Percentiles rank a stretch among this genome's conserved stretches.
Conservation (phyloP, 2,113 vertebrate species). For the Phrynosoma platyrhinos region DNA sequence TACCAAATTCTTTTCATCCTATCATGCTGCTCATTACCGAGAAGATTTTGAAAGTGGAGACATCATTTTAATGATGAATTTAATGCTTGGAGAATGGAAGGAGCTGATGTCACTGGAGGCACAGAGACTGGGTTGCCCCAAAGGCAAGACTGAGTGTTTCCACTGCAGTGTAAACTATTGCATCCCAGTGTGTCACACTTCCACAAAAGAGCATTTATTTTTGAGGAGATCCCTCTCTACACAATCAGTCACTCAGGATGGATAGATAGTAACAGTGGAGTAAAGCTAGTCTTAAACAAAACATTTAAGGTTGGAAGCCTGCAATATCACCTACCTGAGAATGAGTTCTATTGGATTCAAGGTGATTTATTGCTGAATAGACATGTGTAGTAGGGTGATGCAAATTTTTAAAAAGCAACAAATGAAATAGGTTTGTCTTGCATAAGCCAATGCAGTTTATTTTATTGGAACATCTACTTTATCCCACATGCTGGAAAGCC, state of each 20-base stretch:
- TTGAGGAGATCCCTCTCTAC: not conserved
- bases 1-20: slow-evolving; percentile 67
- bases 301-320: slow-evolving; percentile 9
- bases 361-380: too few relatives aligned
- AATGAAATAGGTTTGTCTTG: not conserved
- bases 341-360: not conserved
- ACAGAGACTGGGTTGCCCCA: slow-evolving; percentile 43
- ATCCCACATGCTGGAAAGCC: not conserved
- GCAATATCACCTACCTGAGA: too few relatives aligned
- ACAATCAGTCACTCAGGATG: not conserved
- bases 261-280: not conserved
- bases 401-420: slow-evolving; percentile 16
- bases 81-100: slow-evolving; percentile 57
- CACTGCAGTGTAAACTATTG: not conserved
- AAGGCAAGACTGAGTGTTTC: slow-evolving; percentile 29
- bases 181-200: slow-evolving; percentile 11
- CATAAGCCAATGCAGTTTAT: not conserved
- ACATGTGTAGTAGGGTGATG: not conserved
- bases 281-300: not conserved
- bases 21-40: slow-evolving; percentile 42
- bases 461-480: not conserved
- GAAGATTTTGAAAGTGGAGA: slow-evolving; percentile 59
- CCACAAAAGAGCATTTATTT: slow-evolving; percentile 10
- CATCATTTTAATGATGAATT: slow-evolving; percentile 63
- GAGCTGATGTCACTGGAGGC: slow-evolving; percentile 51